Evolutionary conservation across 2,113 vertebrate genomes (phyloP), one percentile per base, ranked within the genome.

Genomic region (Salvelinus sp.): DNA sequence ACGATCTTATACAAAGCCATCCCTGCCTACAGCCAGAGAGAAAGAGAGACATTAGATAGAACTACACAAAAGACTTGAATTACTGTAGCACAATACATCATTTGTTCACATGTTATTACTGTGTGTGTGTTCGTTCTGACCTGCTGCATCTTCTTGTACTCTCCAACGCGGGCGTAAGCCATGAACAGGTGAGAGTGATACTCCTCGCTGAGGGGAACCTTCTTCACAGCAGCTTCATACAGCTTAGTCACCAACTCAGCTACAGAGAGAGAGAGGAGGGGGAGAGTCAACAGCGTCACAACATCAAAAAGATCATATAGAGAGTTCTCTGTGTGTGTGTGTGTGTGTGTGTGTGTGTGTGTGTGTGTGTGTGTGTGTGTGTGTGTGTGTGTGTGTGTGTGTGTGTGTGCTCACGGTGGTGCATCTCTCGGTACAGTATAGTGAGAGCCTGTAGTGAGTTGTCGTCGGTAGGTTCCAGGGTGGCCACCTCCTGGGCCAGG

Each of bases 61-160:
- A 68, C 72, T 33, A 6, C 23, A 44, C 22, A 44, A 44, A 44
- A 44, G 0, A 44, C 38, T 12, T 44, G 2, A 44, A 44, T 44
- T 44, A 44, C 38, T 44, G 38, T 44, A 12, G 38, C 20, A 69
- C 14, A 54, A 54, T 18, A 54, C 50, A 16, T 54, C 1, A 54
- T 54, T 16, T 54, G 48, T 50, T 14, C 2, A 16, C 48, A 50
- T 50, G 38, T 38, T 38, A 38, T 38, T 38, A 38, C 33, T 38
- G 63, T 10, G 63, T 10, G 9, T 10, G 38, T 10, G 38, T 10
- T 27, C 16, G 5, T 65, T 23, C 86, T 76, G 89, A 99, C 98
- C 96, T 99, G 98, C 70, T 99, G 98, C 98, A 99, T 99, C 91
- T 99, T 99, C 93, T 99, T 99, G 92, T 99, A 99, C 78, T 99